phyloP scores from a whole-genome alignment of 37 sponge, comb jelly and placozoan genomes.

The Aphrocallistes beatrix region DNA sequence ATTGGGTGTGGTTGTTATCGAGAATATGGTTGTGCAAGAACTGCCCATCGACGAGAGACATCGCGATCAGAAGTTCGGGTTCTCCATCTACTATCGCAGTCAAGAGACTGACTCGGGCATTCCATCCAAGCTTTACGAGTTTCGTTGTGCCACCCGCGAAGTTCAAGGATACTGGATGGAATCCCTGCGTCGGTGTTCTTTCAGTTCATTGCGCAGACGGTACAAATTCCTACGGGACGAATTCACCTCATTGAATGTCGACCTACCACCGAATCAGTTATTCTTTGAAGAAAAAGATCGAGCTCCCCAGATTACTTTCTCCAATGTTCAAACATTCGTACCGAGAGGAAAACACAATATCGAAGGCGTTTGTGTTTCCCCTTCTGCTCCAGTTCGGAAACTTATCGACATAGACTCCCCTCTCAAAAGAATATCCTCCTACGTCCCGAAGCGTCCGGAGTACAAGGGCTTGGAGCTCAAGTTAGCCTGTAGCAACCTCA shows the following conservation, averaged over 20 bases:
- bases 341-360: neutral
- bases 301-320: neutral
- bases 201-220: neutral
- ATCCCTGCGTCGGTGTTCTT: neutral
- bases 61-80: neutral
- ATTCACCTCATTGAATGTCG: neutral
- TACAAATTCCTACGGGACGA: neutral
- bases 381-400: neutral
- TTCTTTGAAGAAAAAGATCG: neutral
- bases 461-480: neutral
- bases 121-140: neutral
- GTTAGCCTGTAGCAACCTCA: neutral
- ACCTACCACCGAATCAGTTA: neutral
- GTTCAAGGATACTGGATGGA: constrained; percentile 12
- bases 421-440: neutral
- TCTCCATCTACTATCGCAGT: neutral
- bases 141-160: neutral
- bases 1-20: neutral
- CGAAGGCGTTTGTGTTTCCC: neutral
- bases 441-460: neutral
- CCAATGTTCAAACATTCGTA: neutral
- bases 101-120: neutral
- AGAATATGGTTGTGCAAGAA: constrained; percentile 11
- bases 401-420: neutral
- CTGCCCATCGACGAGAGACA: neutral